Conservation (phyloP, 2,888 invertebrate species). For the Acrobasis consociella region DNA sequence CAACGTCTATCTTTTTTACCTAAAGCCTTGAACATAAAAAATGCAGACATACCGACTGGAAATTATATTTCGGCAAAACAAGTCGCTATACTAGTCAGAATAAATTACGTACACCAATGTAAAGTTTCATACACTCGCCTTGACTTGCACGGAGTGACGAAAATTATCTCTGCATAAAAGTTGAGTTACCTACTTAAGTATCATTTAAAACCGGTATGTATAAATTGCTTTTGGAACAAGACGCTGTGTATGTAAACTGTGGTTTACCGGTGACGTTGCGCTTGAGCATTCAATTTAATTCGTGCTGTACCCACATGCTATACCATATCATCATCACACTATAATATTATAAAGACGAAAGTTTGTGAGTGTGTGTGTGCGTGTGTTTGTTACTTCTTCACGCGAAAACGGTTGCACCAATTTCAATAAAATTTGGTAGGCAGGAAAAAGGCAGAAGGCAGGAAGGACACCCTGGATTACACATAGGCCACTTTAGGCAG, state of each 20-base stretch:
- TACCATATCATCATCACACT: too few species aligned
- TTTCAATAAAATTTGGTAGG: too few species aligned
- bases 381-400: too few species aligned
- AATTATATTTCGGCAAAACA: conserved; percentile 7
- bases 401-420: too few species aligned
- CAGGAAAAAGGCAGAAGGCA: too few species aligned
- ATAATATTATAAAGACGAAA: too few species aligned
- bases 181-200: conserved; percentile 27
- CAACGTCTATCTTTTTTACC: too few species aligned
- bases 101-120: conserved; percentile 48
- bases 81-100: conserved; percentile 36
- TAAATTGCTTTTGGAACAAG: conserved; percentile 18
- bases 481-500: too few species aligned
- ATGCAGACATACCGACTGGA: background rate
- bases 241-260: background rate
- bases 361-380: too few species aligned
- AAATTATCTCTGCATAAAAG: conserved; percentile 28
- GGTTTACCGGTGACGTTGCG: background rate
- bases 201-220: conserved; percentile 32
- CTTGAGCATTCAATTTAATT: conserved; percentile 1
- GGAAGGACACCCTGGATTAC: too few species aligned
- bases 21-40: background rate
- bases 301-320: background rate
- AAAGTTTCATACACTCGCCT: conserved; percentile 43
- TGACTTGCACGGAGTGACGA: conserved; percentile 38